Conservation (phyloP, 2,888 invertebrate genomes). For the Adineta ricciae region DNA sequence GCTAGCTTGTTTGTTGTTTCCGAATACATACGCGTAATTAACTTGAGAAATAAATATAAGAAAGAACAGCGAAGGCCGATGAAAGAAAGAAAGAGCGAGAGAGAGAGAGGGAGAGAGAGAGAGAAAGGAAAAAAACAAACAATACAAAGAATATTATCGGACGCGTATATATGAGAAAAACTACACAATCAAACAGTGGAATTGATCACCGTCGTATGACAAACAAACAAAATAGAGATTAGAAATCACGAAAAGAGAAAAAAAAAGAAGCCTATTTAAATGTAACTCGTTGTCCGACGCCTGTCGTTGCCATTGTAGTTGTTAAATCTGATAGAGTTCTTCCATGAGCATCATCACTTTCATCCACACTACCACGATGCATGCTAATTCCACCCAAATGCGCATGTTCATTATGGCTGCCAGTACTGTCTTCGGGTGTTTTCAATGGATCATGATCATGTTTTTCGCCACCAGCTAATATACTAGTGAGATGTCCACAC, state of each 20-base stretch:
- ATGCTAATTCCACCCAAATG: background rate
- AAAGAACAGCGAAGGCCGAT: background rate
- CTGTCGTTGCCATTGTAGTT: background rate
- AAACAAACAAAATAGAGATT: background rate
- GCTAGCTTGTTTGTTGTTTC: background rate
- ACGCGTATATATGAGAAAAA: background rate
- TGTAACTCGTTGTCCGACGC: background rate
- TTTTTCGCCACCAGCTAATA: background rate
- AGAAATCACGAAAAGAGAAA: background rate
- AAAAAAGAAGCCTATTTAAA: background rate
- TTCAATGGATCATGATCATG: constrained; percentile 1
- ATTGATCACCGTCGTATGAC: background rate
- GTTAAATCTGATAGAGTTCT: background rate
- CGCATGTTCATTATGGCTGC: constrained; percentile 6
- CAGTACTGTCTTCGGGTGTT: constrained; percentile 10
- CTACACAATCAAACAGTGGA: constrained; percentile 7
- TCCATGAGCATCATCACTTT: background rate
- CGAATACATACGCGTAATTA: background rate
- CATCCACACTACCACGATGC: background rate
- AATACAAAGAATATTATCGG: constrained; percentile 17
- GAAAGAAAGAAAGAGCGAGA: background rate
- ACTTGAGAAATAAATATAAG: background rate
- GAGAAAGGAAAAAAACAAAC: background rate
- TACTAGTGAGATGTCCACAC: background rate
- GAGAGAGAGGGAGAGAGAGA: background rate